Evolutionary conservation across 2,888 invertebrate genomes (phyloP).

Genomic region (Odontothrips loti): DNA sequence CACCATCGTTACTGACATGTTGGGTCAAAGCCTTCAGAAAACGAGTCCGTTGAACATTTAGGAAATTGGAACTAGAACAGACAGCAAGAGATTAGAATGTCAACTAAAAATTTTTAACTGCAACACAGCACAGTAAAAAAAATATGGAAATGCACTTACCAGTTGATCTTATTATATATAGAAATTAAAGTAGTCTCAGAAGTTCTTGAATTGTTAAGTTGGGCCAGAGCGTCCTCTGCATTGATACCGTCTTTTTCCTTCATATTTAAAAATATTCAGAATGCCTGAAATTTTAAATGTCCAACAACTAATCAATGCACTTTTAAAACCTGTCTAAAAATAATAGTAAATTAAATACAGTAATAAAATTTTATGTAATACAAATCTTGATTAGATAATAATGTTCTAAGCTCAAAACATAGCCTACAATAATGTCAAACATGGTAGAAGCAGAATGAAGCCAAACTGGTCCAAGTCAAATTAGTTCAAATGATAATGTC

Average conservation of each 20-base stretch:
- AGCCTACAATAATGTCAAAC: no score
- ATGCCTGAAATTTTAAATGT: background rate
- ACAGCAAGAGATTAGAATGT: background rate
- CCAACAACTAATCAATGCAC: no score
- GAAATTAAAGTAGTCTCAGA: background rate
- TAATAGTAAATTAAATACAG: no score
- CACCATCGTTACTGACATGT: background rate
- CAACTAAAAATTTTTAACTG: background rate
- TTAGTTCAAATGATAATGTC: no score
- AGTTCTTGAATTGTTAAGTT: slow-evolving; percentile 3
- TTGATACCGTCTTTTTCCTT: background rate
- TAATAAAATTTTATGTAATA: no score
- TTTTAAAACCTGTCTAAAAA: no score
- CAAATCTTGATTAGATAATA: no score
- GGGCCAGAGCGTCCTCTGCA: background rate
- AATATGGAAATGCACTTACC: background rate
- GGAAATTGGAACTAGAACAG: background rate
- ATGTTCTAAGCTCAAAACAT: no score
- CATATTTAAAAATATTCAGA: background rate
- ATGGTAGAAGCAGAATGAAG: no score
- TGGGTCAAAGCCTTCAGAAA: background rate
- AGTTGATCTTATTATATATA: background rate
- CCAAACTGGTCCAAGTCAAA: no score
- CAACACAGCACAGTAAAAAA: background rate
- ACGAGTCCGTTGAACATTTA: background rate